phyloP scores from a whole-genome alignment of 2,888 invertebrate species.

The Xylota segnis region DNA sequence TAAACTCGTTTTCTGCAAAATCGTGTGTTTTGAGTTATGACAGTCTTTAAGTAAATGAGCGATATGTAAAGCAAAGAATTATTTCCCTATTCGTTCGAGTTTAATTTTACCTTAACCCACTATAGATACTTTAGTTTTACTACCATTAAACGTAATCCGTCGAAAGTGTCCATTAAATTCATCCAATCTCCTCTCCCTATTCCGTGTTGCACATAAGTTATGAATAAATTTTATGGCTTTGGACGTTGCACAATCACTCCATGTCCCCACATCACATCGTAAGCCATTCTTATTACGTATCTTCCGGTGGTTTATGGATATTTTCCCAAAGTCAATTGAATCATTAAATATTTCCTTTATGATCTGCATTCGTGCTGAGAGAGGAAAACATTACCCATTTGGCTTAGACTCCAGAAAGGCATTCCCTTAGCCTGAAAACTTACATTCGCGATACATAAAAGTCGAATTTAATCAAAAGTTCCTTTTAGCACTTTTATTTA shows the following conservation, averaged over 20 bases:
- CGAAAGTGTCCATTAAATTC: conserved; percentile 5
- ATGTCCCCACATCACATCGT: conserved; percentile 30
- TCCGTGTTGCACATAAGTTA: conserved; percentile 12
- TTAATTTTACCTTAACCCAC: too few species aligned
- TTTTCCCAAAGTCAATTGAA: conserved; percentile 25
- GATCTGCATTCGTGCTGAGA: background rate
- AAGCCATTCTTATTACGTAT: conserved; percentile 19
- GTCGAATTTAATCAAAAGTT: conserved; percentile 37
- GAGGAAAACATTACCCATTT: background rate
- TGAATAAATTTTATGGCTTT: conserved; percentile 16
- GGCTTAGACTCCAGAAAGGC: background rate
- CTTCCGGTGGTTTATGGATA: conserved; percentile 25
- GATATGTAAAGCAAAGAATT: too few species aligned
- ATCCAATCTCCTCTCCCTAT: conserved; percentile 13
- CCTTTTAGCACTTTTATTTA: background rate
- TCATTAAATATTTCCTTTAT: conserved; percentile 25
- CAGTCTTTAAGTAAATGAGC: too few species aligned
- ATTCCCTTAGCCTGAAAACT: conserved; percentile 14
- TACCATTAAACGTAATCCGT: background rate
- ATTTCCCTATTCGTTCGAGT: too few species aligned
- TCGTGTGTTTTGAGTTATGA: too few species aligned
- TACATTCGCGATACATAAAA: conserved; percentile 11
- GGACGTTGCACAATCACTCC: conserved; percentile 21
- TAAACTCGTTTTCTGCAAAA: too few species aligned
- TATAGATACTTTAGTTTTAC: too few species aligned